phyloP scores from a whole-genome alignment of 2,888 invertebrate genomes.

The Leptinotarsa rubiginosa region DNA sequence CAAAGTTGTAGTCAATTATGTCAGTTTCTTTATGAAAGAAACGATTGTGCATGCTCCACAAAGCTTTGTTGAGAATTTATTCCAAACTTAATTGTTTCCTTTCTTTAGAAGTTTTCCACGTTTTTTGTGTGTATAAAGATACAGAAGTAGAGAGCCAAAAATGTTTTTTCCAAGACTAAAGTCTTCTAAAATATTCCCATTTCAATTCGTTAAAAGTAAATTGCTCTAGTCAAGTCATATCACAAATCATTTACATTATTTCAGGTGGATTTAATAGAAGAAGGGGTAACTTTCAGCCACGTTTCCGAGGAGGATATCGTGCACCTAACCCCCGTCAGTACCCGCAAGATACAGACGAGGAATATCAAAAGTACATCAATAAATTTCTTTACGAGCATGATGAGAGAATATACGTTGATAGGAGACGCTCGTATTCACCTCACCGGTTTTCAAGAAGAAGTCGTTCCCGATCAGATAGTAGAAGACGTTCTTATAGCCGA shows the following conservation, averaged over 20 bases:
- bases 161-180: too few species aligned
- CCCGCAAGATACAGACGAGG: constrained; percentile 61
- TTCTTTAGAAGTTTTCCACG: too few species aligned
- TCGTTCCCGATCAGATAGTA: constrained; percentile 30
- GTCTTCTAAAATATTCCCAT: too few species aligned
- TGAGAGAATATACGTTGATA: constrained; percentile 25
- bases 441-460: constrained; percentile 31
- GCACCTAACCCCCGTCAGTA: constrained; percentile 47
- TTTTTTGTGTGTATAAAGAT: too few species aligned
- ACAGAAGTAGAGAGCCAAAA: too few species aligned
- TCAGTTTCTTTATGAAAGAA: too few species aligned
- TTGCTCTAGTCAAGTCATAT: too few species aligned
- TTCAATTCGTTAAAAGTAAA: too few species aligned
- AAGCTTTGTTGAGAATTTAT: too few species aligned
- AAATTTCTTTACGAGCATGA: constrained; percentile 69
- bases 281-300: constrained; percentile 48
- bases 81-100: too few species aligned
- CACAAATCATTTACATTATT: constrained; percentile 12
- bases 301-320: constrained; percentile 60
- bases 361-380: constrained; percentile 72
- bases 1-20: too few species aligned
- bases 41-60: too few species aligned
- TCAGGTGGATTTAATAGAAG: constrained; percentile 44
- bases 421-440: constrained; percentile 32
- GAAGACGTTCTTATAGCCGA: constrained; percentile 27